Conservation (phyloP, 2,888 invertebrate species). For the Trissolcus japonicus region DNA sequence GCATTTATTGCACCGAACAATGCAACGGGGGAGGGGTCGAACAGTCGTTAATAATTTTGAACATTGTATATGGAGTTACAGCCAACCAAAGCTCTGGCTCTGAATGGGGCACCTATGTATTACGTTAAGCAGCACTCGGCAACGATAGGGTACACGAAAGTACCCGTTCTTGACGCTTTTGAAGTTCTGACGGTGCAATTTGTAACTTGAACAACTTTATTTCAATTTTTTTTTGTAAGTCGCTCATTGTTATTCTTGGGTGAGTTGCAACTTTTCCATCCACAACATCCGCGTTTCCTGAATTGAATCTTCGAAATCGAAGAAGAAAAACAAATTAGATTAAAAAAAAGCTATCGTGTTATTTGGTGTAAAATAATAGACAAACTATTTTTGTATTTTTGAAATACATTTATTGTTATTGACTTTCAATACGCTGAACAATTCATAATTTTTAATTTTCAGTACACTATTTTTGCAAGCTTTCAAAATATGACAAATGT, state of each 20-base stretch:
- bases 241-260: constrained; percentile 28
- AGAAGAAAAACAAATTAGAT: no score
- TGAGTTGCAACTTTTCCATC: constrained; percentile 37
- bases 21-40: constrained; percentile 47
- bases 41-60: constrained; percentile 70
- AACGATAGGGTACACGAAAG: constrained; percentile 18
- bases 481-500: no score
- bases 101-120: constrained; percentile 47
- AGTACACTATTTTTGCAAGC: no score
- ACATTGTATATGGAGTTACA: constrained; percentile 63
- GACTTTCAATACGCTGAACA: no score
- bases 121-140: constrained; percentile 14
- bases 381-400: no score
- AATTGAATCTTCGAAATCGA: no score
- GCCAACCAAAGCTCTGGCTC: constrained; percentile 36
- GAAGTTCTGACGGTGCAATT: constrained; percentile 50
- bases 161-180: constrained; percentile 35
- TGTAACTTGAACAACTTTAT: constrained; percentile 40
- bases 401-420: no score
- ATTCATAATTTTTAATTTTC: no score
- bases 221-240: constrained; percentile 13
- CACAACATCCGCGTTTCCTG: constrained; percentile 4
- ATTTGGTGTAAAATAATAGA: no score
- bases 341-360: no score
- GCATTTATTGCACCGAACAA: constrained; percentile 50